A percentile compares a stretch with the other conserved stretches of the same genome.
Conservation (phyloP, 1,140 invertebrate species). For the Musca domestica region DNA sequence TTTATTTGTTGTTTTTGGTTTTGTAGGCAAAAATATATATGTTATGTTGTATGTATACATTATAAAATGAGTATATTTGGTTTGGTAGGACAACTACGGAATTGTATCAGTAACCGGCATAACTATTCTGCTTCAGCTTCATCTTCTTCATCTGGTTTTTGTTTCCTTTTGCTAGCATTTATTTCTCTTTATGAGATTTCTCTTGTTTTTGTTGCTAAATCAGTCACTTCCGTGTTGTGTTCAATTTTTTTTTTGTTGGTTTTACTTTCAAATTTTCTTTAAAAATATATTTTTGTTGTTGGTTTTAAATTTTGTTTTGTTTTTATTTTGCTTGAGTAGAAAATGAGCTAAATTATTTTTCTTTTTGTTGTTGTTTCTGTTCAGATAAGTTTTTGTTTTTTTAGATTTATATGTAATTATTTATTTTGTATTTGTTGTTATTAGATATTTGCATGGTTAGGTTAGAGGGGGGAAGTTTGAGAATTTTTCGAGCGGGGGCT, state of each 20-base stretch:
- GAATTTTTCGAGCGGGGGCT: too few relatives aligned
- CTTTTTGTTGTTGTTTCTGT: neutral
- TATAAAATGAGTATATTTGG: conserved; percentile 30
- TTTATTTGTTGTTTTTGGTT: conserved; percentile 27
- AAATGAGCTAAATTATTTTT: conserved; percentile 23
- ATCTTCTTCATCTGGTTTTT: neutral
- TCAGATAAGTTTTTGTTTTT: neutral
- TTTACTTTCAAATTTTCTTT: too few relatives aligned
- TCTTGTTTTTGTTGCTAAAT: too few relatives aligned
- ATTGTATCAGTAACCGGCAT: conserved; percentile 15
- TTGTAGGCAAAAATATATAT: conserved; percentile 20
- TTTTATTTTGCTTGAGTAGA: conserved; percentile 15
- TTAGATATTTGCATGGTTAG: neutral
- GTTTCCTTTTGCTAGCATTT: neutral
- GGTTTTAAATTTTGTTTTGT: neutral
- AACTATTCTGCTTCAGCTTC: too few relatives aligned
- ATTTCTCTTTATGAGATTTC: neutral
- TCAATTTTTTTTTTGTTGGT: neutral
- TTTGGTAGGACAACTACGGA: conserved; percentile 19
- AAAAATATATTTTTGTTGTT: neutral
- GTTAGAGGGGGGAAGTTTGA: neutral
- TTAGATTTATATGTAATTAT: conserved; percentile 10
- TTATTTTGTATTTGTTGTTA: neutral
- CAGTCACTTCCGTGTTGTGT: conserved; percentile 17
- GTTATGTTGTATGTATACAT: conserved; percentile 26